phyloP scores from a whole-genome alignment of 1,140 invertebrate genomes.

The Amyelois transitella region DNA sequence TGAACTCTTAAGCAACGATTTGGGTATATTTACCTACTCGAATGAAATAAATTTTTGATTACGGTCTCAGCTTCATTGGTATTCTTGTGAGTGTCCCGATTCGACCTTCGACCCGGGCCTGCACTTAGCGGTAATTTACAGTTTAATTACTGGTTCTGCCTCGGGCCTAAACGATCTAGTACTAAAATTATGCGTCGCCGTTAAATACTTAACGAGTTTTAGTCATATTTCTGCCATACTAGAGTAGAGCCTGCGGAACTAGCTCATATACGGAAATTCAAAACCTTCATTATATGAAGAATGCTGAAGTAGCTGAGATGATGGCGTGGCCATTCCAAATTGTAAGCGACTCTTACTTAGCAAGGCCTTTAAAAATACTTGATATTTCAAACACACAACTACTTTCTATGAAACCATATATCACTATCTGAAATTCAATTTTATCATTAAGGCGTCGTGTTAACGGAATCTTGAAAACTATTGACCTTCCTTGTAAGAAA shows the following conservation, averaged over 20 bases:
- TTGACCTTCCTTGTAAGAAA: too few relatives aligned
- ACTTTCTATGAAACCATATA: too few relatives aligned
- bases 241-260: neutral
- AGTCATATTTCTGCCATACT: neutral
- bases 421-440: too few relatives aligned
- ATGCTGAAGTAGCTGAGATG: too few relatives aligned
- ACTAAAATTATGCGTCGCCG: constrained; percentile 13
- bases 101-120: constrained; percentile 46
- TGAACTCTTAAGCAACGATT: constrained; percentile 3
- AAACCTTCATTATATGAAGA: too few relatives aligned
- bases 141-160: constrained; percentile 48
- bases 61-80: constrained; percentile 42
- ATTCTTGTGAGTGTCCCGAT: constrained; percentile 42
- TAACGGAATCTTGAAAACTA: too few relatives aligned
- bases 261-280: too few relatives aligned
- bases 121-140: constrained; percentile 56
- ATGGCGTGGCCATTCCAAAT: too few relatives aligned
- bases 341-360: too few relatives aligned
- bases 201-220: constrained; percentile 6
- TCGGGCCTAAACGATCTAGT: constrained; percentile 7
- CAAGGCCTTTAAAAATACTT: too few relatives aligned
- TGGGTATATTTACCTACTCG: constrained; percentile 1
- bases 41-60: constrained; percentile 47
- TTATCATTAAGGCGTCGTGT: too few relatives aligned
- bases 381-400: too few relatives aligned